Conservation (phyloP, 1,140 invertebrate genomes). For the Lordiphosa collinella region DNA sequence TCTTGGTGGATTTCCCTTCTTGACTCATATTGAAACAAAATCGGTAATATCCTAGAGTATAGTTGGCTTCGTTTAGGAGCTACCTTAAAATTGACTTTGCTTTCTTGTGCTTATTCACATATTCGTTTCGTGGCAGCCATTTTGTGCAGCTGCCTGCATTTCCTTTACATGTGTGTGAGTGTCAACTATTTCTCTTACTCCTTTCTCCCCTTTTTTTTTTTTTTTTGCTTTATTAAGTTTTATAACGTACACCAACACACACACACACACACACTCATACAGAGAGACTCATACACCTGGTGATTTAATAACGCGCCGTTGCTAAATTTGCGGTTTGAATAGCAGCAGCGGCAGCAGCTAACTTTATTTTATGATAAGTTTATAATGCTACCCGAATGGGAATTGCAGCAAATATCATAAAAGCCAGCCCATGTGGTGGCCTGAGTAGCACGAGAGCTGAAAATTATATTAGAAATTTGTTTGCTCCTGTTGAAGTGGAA, state of each 20-base stretch:
- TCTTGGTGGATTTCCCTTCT: no score
- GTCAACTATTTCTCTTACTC: constrained; percentile 3
- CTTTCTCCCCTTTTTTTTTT: constrained; percentile 17
- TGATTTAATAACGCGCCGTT: constrained; percentile 61
- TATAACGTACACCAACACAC: constrained; percentile 13
- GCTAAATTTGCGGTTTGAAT: constrained; percentile 69
- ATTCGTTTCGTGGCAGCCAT: constrained; percentile 44
- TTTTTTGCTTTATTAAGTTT: constrained; percentile 48
- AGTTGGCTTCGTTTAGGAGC: no score
- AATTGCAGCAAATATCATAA: not conserved
- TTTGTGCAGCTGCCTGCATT: constrained; percentile 48
- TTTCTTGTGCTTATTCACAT: constrained; percentile 46
- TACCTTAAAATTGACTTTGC: constrained; percentile 25
- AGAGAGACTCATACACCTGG: no score
- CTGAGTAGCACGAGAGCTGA: not conserved
- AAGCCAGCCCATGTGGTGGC: no score
- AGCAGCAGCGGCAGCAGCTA: constrained; percentile 35
- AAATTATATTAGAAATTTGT: constrained; percentile 47
- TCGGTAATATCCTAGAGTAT: no score
- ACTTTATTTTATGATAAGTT: constrained; percentile 74
- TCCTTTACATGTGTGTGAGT: constrained; percentile 17
- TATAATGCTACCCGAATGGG: constrained; percentile 38
- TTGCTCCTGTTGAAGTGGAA: constrained; percentile 19
- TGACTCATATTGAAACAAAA: no score
- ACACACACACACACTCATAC: constrained; percentile 11